Conservation (phyloP, 2,888 invertebrate species). For the Eupithecia inturbata region DNA sequence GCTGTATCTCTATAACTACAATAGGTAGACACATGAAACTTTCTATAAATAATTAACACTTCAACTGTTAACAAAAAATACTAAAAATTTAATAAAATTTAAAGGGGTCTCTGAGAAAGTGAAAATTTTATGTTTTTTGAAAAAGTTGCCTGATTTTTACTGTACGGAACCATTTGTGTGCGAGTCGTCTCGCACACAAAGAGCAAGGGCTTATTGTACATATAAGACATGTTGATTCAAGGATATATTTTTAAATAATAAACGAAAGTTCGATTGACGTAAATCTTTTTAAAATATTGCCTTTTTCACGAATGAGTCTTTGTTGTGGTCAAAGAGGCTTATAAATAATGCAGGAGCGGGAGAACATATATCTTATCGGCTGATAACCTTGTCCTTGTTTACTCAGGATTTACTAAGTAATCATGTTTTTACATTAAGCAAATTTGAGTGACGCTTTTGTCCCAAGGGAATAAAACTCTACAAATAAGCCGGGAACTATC, state of each 20-base stretch:
- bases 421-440: not conserved
- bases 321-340: constrained; percentile 63
- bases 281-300: constrained; percentile 28
- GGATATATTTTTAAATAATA: constrained; percentile 17
- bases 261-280: constrained; percentile 24
- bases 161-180: too few relatives aligned
- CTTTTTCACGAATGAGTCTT: constrained; percentile 45
- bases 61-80: too few relatives aligned
- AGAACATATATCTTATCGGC: constrained; percentile 69
- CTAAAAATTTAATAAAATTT: too few relatives aligned
- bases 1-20: too few relatives aligned
- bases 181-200: too few relatives aligned
- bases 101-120: too few relatives aligned
- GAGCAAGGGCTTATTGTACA: not conserved
- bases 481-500: constrained; percentile 9
- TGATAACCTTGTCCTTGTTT: constrained; percentile 74
- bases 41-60: too few relatives aligned
- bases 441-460: not conserved
- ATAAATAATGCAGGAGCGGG: constrained; percentile 73
- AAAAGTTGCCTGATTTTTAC: too few relatives aligned
- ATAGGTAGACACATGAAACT: too few relatives aligned
- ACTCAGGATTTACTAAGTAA: constrained; percentile 65
- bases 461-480: not conserved
- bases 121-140: too few relatives aligned
- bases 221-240: not conserved